These are phyloP conservation scores for Oreotrochilus melanogaster DNA, from an alignment of 2,113 vertebrate genomes.

Conservation along the genomic window DNA sequence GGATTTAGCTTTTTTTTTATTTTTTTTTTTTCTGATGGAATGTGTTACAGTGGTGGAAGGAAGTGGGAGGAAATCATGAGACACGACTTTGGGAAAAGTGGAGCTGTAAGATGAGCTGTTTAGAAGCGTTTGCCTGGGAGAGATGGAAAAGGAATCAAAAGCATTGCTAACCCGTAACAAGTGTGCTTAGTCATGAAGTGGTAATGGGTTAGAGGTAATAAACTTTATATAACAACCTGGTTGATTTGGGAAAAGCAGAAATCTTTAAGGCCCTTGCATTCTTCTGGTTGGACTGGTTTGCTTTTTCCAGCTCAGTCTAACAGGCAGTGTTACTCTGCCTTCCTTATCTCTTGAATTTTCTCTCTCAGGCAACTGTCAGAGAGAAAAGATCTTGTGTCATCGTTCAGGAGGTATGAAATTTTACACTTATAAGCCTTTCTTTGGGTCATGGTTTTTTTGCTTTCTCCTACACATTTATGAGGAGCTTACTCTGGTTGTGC, in stretches of 20 bases:
- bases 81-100: background rate
- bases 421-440: background rate
- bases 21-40: background rate
- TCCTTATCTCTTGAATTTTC: slow-evolving; percentile 24
- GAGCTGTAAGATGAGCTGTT: background rate
- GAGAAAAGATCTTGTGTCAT: background rate
- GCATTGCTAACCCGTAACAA: background rate
- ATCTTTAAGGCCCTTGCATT: background rate
- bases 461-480: background rate
- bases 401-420: background rate
- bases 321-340: background rate
- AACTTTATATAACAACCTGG: background rate
- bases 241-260: background rate
- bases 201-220: background rate
- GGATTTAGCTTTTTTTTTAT: background rate
- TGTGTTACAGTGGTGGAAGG: background rate
- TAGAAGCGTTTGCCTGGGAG: background rate
- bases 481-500: background rate
- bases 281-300: background rate
- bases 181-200: background rate
- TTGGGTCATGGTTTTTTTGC: background rate
- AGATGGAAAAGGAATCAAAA: background rate
- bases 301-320: background rate
- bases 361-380: background rate
- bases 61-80: slow-evolving; percentile 32